A percentile compares a stretch with the other conserved stretches of the same genome.
These are phyloP conservation scores for Halcyon senegalensis DNA, from an alignment of 2,113 vertebrate genomes.

Conservation along the genomic window DNA sequence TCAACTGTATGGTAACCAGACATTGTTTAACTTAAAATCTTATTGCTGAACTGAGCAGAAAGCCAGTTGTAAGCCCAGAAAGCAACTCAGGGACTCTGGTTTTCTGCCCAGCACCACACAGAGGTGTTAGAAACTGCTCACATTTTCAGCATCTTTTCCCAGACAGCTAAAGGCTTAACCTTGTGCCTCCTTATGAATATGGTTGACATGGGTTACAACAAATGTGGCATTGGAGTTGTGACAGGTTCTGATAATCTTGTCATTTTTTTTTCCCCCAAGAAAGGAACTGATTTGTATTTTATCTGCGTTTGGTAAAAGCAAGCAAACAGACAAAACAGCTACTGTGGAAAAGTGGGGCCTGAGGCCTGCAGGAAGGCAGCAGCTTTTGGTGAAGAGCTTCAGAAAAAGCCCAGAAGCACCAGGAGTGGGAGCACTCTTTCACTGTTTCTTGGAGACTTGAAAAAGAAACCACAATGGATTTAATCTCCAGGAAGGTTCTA, in stretches of 20 bases:
- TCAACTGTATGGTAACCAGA: background rate
- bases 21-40: background rate
- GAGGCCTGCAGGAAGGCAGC: background rate
- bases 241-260: background rate
- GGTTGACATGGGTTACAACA: rapidly evolving
- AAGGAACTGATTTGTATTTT: background rate
- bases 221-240: background rate
- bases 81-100: background rate
- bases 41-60: background rate
- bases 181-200: background rate
- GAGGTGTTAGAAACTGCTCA: background rate
- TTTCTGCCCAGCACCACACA: background rate
- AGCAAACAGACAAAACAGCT: background rate
- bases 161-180: background rate
- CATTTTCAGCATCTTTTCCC: background rate
- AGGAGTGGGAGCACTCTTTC: background rate
- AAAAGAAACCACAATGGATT: background rate
- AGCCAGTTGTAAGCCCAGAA: background rate
- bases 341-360: background rate
- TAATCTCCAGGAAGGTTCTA: background rate
- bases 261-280: background rate
- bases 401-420: background rate
- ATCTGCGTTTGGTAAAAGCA: background rate
- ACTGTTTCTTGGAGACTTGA: background rate
- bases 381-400: background rate